phyloP scores from a whole-genome alignment of 1,140 invertebrate genomes.

The Meloidogyne exigua region DNA sequence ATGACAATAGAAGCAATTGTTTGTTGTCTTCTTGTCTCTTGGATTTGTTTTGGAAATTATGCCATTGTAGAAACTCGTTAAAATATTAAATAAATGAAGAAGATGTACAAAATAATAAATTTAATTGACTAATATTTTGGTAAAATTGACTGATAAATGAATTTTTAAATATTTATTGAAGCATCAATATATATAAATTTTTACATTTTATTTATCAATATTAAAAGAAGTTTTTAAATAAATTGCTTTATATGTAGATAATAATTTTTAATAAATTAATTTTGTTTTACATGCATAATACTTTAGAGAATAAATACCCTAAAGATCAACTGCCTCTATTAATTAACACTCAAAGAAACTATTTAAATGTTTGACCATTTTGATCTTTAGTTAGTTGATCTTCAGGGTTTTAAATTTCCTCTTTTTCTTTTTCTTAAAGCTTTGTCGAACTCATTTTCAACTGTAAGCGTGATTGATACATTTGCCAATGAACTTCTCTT shows the following conservation, averaged over 20 bases:
- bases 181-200: not conserved
- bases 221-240: too few species aligned
- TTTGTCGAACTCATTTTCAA: not conserved
- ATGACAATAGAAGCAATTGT: constrained; percentile 41
- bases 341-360: too few species aligned
- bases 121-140: too few species aligned
- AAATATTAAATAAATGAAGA: constrained; percentile 20
- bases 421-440: not conserved
- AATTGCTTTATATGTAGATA: too few species aligned
- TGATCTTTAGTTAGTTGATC: too few species aligned
- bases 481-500: not conserved
- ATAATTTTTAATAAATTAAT: too few species aligned
- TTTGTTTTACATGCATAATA: too few species aligned
- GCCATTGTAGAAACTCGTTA: constrained; percentile 51
- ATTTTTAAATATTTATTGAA: not conserved
- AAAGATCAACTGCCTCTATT: too few species aligned
- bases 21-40: constrained; percentile 41
- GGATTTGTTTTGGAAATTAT: constrained; percentile 48
- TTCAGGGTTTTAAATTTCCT: not conserved
- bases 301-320: too few species aligned
- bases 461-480: not conserved
- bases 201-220: too few species aligned
- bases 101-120: not conserved
- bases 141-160: too few species aligned
- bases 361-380: too few species aligned